Base-by-base conservation (phyloP, 1,140 invertebrate species). In the Diabrotica undecimpunctata region DNA sequence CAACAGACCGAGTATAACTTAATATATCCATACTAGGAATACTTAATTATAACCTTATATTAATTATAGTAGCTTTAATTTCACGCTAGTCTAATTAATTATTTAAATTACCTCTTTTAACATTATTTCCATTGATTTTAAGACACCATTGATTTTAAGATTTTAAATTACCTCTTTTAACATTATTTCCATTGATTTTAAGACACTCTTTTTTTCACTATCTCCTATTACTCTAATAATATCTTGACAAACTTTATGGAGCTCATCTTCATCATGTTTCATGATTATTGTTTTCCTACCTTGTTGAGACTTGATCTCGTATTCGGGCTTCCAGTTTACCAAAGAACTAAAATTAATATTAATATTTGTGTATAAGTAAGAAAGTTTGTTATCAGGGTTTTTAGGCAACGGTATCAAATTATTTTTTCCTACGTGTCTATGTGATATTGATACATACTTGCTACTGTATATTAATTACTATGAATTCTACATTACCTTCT, bases 301-400 rank as follows among this genome's bases (percentile, higher is more conserved):
- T 39, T 53, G 8, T 10, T n/a, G 8, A 46, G n/a, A 10, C n/a
- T 46, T n/a, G 9, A 62, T 11, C 62, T 70, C 66, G 39, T 75
- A 69, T n/a, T 72, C 61, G 1, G 73, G 73, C 54, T 72, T 67
- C 74, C 74, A 77, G 13, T 71, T 70, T n/a, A 69, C 35, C 12
- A 77, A 55, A 10, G 66, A 8, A 14, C 63, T 69, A 52, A 58
- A 65, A 68, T 36, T 12, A 8, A 63, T 6, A 8, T 52, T 10
- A 13, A 12, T 51, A 51, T 11, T 11, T n/a, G n/a, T n/a, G n/a
- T n/a, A n/a, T n/a, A n/a, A n/a, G n/a, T n/a, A n/a, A n/a, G n/a
- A n/a, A n/a, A n/a, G n/a, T n/a, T n/a, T 51, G 5, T 51, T 51
- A 12, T 51, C 12, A 25, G 25, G 25, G 25, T 25, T 25, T 25